Conservation (phyloP, 2,113 vertebrate genomes). For the Chionodraco myersi region DNA sequence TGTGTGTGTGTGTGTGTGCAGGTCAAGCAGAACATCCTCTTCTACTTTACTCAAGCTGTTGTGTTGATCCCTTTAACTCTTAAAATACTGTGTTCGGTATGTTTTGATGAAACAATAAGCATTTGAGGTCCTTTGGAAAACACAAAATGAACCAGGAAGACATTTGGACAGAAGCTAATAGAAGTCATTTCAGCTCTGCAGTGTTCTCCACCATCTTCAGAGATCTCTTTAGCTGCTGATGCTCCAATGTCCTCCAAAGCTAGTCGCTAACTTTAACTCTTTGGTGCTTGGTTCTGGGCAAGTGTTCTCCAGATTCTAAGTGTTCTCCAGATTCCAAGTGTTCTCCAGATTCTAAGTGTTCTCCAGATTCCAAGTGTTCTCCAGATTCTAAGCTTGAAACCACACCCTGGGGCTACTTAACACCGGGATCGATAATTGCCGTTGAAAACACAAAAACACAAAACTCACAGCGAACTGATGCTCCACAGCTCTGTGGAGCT, state of each 20-base stretch:
- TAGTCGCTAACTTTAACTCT: background rate
- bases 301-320: background rate
- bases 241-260: background rate
- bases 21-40: slow-evolving; percentile 1
- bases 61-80: background rate
- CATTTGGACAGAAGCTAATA: background rate
- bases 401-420: background rate
- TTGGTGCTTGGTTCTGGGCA: background rate
- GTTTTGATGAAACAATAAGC: no score
- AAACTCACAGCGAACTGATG: background rate
- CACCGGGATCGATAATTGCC: background rate
- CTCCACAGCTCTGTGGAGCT: background rate
- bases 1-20: background rate
- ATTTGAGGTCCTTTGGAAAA: background rate
- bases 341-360: no score
- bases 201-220: background rate
- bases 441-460: background rate
- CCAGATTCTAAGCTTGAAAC: no score
- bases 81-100: no score
- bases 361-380: no score
- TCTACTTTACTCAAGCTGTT: background rate
- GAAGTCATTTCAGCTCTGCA: background rate
- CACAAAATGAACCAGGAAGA: background rate
- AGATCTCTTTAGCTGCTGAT: background rate
- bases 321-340: no score